A percentile compares a stretch with the other conserved stretches of the same genome.
Evolutionary conservation across 2,888 invertebrate species (phyloP).

Genomic region (Trichopria drosophilae): DNA sequence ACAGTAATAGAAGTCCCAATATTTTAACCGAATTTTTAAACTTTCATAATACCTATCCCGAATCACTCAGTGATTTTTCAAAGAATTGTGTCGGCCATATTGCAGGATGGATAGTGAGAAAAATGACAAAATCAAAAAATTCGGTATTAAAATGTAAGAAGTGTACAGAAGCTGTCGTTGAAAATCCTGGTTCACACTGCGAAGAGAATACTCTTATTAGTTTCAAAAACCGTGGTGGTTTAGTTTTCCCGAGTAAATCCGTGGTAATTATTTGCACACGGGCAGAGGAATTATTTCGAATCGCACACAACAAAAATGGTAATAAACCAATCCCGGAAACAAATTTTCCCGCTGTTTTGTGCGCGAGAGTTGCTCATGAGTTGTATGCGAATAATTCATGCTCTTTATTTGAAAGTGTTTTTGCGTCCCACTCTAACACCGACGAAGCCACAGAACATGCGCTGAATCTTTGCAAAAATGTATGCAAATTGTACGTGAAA

Average conservation of each 20-base stretch:
- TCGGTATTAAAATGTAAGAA: conserved; percentile 16
- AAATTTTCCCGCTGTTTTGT: no score
- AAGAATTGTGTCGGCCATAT: conserved; percentile 16
- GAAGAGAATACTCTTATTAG: conserved; percentile 3
- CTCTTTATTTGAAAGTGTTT: conserved; percentile 27
- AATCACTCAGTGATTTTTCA: not conserved
- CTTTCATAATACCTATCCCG: no score
- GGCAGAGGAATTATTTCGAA: conserved; percentile 6
- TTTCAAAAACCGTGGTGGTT: conserved; percentile 20
- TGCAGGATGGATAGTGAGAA: conserved; percentile 25
- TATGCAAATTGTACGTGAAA: conserved; percentile 11
- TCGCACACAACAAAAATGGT: no score
- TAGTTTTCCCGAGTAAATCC: conserved; percentile 28
- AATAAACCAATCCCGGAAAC: no score
- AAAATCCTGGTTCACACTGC: conserved; percentile 5
- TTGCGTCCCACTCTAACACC: no score
- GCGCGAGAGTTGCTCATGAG: conserved; percentile 20
- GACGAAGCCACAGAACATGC: no score
- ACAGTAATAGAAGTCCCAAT: no score
- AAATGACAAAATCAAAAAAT: conserved; percentile 15
- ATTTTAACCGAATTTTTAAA: no score
- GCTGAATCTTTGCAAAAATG: conserved; percentile 19
- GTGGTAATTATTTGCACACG: conserved; percentile 22
- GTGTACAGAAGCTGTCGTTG: conserved; percentile 17
- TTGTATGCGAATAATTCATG: conserved; percentile 22